Conservation (phyloP, 1,140 invertebrate species). For the Drosophila gunungcola region DNA sequence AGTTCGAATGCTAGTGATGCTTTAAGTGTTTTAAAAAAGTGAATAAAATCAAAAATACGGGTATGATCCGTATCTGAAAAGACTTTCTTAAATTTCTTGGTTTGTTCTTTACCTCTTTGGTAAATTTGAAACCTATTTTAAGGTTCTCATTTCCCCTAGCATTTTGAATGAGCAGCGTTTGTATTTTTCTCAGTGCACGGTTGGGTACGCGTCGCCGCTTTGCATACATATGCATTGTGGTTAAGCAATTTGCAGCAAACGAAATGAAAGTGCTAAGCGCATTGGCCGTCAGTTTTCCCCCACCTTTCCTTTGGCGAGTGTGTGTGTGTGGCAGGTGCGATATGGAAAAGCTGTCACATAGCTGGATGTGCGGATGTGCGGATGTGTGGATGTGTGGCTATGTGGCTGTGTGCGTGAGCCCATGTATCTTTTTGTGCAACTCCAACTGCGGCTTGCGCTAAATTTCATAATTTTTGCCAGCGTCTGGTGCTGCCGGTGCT, state of each 20-base stretch:
- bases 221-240: slow-evolving; percentile 74
- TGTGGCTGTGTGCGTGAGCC: slow-evolving; percentile 15
- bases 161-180: no score
- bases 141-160: no score
- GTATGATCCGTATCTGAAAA: no score
- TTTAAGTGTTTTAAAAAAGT: no score
- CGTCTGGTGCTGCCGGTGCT: slow-evolving; percentile 35
- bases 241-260: slow-evolving; percentile 80
- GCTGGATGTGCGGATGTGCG: slow-evolving; percentile 21
- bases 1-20: no score
- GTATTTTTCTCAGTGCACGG: background rate
- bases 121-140: no score
- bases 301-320: background rate
- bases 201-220: slow-evolving; percentile 24
- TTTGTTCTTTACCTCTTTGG: background rate
- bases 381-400: slow-evolving; percentile 15
- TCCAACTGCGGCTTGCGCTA: slow-evolving; percentile 64
- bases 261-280: slow-evolving; percentile 80
- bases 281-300: slow-evolving; percentile 65
- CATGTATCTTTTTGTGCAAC: slow-evolving; percentile 50
- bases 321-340: slow-evolving; percentile 72
- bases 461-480: slow-evolving; percentile 77
- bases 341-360: slow-evolving; percentile 67
- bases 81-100: no score
- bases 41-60: no score